Conservation (phyloP, 2,888 invertebrate species). For the Diarsia dahlii region DNA sequence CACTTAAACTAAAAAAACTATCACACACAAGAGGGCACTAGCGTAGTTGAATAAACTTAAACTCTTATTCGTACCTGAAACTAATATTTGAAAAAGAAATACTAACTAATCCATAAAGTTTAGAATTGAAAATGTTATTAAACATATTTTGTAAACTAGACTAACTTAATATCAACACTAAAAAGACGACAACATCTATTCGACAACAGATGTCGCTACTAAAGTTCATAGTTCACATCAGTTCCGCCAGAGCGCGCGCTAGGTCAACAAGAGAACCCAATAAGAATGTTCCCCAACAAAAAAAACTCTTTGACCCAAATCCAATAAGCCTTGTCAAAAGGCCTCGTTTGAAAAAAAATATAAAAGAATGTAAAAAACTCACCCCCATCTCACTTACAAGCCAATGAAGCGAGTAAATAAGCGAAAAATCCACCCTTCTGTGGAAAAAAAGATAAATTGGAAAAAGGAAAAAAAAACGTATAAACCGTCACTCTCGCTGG, state of each 20-base stretch:
- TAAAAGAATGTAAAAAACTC: constrained; percentile 76
- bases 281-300: constrained; percentile 62
- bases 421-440: constrained; percentile 88
- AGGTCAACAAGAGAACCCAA: constrained; percentile 66
- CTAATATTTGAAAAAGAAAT: background rate
- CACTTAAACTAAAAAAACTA: constrained; percentile 11
- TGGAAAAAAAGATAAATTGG: constrained; percentile 87
- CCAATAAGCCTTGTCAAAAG: constrained; percentile 76
- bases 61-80: background rate
- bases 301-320: constrained; percentile 79
- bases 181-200: constrained; percentile 62
- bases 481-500: constrained; percentile 83
- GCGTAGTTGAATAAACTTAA: background rate
- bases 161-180: too few relatives aligned
- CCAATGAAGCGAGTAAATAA: constrained; percentile 90
- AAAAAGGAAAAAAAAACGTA: constrained; percentile 78
- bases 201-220: constrained; percentile 73
- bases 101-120: background rate
- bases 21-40: constrained; percentile 43
- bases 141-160: background rate
- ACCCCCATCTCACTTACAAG: constrained; percentile 89
- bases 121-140: background rate
- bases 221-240: constrained; percentile 67
- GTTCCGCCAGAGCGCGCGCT: constrained; percentile 58
- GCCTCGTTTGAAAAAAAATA: constrained; percentile 75